These are phyloP conservation scores for Mobula hypostoma DNA, from an alignment of 2,113 vertebrate species.

Conservation along the genomic window DNA sequence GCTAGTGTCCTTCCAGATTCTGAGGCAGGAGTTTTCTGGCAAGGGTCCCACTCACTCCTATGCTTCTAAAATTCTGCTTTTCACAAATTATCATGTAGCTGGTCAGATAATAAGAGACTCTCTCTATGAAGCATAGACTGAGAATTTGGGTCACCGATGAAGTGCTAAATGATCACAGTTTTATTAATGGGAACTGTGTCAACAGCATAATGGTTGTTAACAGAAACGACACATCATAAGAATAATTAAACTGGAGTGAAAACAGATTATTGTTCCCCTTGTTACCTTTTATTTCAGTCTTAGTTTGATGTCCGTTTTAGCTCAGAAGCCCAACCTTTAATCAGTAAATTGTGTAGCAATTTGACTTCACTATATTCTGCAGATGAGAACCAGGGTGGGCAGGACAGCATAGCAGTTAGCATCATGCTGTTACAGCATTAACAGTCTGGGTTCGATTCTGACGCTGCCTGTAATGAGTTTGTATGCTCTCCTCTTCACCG, in stretches of 20 bases:
- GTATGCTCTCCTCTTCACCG: too few species aligned
- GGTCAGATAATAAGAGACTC: background rate
- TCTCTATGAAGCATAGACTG: background rate
- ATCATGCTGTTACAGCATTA: too few species aligned
- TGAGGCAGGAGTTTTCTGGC: too few species aligned
- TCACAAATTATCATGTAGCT: background rate
- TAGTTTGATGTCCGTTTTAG: background rate
- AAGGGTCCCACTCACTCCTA: background rate
- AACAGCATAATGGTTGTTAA: background rate
- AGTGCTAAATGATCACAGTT: background rate
- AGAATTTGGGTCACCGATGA: background rate
- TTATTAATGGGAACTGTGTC: background rate
- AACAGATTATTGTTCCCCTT: background rate
- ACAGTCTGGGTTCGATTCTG: too few species aligned
- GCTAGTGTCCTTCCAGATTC: background rate
- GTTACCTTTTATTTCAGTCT: background rate
- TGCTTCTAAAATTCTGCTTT: background rate
- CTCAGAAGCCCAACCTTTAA: background rate
- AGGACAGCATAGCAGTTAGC: too few species aligned
- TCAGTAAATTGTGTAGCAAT: background rate
- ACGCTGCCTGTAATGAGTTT: too few species aligned
- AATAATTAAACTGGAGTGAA: background rate
- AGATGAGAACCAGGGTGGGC: too few species aligned
- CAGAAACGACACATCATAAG: background rate
- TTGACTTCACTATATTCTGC: too few species aligned